Evolutionary conservation across 2,797 vertebrate genomes (phyloP).

Genomic region (Spinus olivaceus): DNA sequence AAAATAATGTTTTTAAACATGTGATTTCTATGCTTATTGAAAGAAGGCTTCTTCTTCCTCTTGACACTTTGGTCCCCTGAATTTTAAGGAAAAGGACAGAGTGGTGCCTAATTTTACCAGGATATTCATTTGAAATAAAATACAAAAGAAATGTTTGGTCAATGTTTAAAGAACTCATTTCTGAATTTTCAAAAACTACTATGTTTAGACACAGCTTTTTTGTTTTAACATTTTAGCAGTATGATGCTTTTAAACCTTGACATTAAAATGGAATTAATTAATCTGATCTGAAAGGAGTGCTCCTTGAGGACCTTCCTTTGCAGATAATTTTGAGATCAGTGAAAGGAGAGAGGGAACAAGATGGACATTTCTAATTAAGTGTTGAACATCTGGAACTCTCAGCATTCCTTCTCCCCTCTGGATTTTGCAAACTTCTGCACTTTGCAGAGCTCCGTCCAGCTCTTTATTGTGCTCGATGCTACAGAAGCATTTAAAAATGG

Average conservation of each 20-base stretch:
- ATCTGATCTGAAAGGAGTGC: conserved; percentile 15
- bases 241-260: conserved; percentile 41
- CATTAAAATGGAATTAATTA: conserved; percentile 50
- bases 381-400: conserved; percentile 46
- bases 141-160: background rate
- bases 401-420: conserved; percentile 25
- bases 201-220: background rate
- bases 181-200: background rate
- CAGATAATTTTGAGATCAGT: conserved; percentile 29
- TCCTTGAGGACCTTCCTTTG: conserved; percentile 34
- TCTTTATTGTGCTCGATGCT: background rate
- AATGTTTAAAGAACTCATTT: background rate
- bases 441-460: background rate
- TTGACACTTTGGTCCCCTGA: background rate
- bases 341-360: background rate
- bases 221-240: background rate
- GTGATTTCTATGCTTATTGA: background rate
- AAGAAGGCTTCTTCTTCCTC: background rate
- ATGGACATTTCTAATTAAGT: conserved; percentile 61
- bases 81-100: background rate
- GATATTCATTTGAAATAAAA: background rate
- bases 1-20: background rate
- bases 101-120: background rate
- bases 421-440: conserved; percentile 33
- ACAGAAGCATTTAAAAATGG: background rate